A percentile compares a stretch with the other conserved stretches of the same genome.
Evolutionary conservation across 2,888 invertebrate genomes (phyloP).

Genomic region (Autographa pulchrina): DNA sequence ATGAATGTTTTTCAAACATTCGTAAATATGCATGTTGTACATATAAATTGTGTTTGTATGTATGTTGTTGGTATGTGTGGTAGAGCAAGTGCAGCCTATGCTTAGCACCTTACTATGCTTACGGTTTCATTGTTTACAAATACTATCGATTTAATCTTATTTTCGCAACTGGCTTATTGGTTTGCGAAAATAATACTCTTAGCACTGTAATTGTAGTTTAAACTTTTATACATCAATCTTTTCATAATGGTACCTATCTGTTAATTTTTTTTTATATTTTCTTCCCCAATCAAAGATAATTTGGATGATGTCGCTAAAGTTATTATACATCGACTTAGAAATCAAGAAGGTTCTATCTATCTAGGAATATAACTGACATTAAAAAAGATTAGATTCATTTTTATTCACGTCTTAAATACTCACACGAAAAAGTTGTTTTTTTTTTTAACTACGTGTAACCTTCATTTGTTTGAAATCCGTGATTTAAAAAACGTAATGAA

Average conservation of each 20-base stretch:
- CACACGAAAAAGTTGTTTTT: background rate
- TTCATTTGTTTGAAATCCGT: background rate
- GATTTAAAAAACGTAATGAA: too few relatives aligned
- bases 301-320: too few relatives aligned
- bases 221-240: background rate
- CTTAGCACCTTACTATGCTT: constrained; percentile 9
- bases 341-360: too few relatives aligned
- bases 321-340: too few relatives aligned
- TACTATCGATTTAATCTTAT: constrained; percentile 2
- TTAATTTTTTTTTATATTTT: too few relatives aligned
- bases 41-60: background rate
- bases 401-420: too few relatives aligned
- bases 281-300: too few relatives aligned
- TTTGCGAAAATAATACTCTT: background rate
- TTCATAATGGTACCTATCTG: too few relatives aligned
- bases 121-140: constrained; percentile 36
- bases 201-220: background rate
- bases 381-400: too few relatives aligned
- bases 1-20: background rate
- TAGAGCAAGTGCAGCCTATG: background rate
- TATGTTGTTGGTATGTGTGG: background rate
- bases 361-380: too few relatives aligned
- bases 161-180: background rate
- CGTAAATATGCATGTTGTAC: background rate
- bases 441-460: background rate